Evolutionary conservation across 2,113 vertebrate genomes (phyloP).

Genomic region (Pyxicephalus adspersus): DNA sequence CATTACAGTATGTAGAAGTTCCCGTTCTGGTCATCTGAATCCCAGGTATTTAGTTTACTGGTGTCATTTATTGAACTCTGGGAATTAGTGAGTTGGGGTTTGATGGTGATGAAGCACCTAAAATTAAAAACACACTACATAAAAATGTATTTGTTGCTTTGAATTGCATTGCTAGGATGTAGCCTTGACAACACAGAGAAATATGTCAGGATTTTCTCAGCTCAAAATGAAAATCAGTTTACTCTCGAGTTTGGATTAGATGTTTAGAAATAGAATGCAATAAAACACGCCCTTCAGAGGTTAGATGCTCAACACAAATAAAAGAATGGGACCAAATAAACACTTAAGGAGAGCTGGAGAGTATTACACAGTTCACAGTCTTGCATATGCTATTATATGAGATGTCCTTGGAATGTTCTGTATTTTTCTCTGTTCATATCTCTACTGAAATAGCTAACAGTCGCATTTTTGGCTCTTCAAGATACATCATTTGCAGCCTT

Average conservation of each 20-base stretch:
- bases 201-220: constrained; percentile 37
- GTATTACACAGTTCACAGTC: not conserved
- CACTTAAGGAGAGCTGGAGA: not conserved
- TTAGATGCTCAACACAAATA: not conserved
- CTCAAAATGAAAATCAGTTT: constrained; percentile 39
- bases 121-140: constrained; percentile 49
- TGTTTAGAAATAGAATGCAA: constrained; percentile 7
- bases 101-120: constrained; percentile 27
- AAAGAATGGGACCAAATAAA: not conserved
- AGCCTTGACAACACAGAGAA: constrained; percentile 50
- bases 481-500: not conserved
- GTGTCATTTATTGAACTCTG: constrained; percentile 2
- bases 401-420: constrained; percentile 16
- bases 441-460: not conserved
- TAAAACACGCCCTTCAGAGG: constrained; percentile 40
- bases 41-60: constrained; percentile 4
- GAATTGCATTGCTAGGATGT: constrained; percentile 34
- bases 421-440: not conserved
- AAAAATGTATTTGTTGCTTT: constrained; percentile 38
- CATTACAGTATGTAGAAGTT: no score
- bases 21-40: no score
- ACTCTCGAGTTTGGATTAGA: constrained; percentile 34
- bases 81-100: constrained; percentile 28
- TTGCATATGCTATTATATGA: not conserved
- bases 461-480: constrained; percentile 29